Evolutionary conservation across 1,140 invertebrate genomes (phyloP).

Genomic region (Vanessa atalanta): DNA sequence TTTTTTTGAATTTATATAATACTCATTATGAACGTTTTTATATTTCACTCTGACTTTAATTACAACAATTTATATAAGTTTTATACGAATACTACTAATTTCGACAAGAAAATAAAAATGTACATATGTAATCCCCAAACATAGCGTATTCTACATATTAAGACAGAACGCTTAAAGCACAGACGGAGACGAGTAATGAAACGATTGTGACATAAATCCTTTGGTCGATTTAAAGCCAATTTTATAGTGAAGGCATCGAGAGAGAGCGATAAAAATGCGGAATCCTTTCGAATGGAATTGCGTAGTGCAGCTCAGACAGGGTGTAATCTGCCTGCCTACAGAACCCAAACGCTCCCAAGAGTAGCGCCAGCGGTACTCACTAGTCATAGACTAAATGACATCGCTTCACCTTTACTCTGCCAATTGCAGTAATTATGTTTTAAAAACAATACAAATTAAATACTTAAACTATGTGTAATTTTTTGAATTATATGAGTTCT

Average conservation of each 20-base stretch:
- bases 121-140: not conserved
- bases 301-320: constrained; percentile 73
- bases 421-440: no score
- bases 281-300: constrained; percentile 74
- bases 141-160: not conserved
- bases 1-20: no score
- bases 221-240: constrained; percentile 56
- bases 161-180: not conserved
- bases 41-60: no score
- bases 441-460: no score
- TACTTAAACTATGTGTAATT: no score
- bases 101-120: no score
- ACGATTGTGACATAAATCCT: constrained; percentile 38
- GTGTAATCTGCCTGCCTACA: constrained; percentile 74
- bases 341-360: constrained; percentile 66
- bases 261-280: constrained; percentile 74
- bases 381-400: constrained; percentile 20
- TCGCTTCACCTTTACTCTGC: not conserved
- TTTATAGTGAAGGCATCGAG: constrained; percentile 56
- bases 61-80: no score
- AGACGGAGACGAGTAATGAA: constrained; percentile 33
- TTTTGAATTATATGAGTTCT: no score
- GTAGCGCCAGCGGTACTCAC: constrained; percentile 48
- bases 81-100: no score
- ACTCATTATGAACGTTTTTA: no score